Evolutionary conservation across 2,113 vertebrate genomes (phyloP), one percentile per base, ranked within the genome.

Genomic region (Eleginops maclovinus): DNA sequence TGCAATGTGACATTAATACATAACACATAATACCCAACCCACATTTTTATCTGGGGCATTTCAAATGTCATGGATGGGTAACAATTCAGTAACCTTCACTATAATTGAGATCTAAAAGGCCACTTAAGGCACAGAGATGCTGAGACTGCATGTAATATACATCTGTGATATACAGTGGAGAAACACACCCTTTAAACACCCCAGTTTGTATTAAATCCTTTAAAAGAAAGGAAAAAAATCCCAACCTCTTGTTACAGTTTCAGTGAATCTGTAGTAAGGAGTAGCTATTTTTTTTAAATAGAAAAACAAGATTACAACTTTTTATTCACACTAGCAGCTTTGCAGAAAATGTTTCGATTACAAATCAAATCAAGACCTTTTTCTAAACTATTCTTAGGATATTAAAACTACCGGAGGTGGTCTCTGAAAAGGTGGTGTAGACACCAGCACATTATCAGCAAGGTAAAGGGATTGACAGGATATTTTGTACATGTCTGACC

Each of bases 31-130:
- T 15, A 75, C 19, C 73, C 17, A 14, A 43, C 4, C 28, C 9
- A 64, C 26, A 24, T n/a, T n/a, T 47, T 12, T 16, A 40, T 31
- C n/a, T 21, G 17, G 61, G 21, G 17, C 15, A 50, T 15, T 4
- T n/a, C 10, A 51, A 9, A 14, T 11, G 17, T 15, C 22, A 31
- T 19, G 12, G 47, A 55, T 36, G 66, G 68, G 19, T 47, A 54
- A 70, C 40, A 24, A 4, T 62, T 43, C 65, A 72, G 60, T 63
- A 72, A 68, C 5, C 1, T 16, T 36, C 49, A 54, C 15, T 16
- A 69, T 43, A 70, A 55, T 72, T 40, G 73, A 3, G 6, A 43
- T 74, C 7, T 65, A 14, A 67, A 83, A 83, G 81, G 77, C 31
- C 81, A 88, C 73, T 69, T 79, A 1, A 50, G 59, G 47, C 46